Evolutionary conservation across 2,888 invertebrate genomes (phyloP).

Genomic region (Zeuzera pyrina): DNA sequence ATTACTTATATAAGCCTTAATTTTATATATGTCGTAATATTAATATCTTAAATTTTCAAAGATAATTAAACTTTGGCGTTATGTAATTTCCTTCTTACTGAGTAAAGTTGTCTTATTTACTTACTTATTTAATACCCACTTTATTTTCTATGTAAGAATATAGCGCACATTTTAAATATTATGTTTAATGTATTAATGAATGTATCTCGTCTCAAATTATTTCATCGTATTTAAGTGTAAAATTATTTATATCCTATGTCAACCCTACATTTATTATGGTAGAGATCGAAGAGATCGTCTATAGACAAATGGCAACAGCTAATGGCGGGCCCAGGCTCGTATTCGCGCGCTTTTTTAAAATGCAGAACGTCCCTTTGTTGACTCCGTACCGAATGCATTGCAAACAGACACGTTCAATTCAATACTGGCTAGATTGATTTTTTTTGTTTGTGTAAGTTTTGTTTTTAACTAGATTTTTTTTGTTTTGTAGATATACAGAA

Average conservation of each 20-base stretch:
- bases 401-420: slow-evolving; percentile 54
- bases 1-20: too few species aligned
- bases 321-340: slow-evolving; percentile 61
- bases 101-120: too few species aligned
- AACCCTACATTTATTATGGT: slow-evolving; percentile 47
- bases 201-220: too few species aligned
- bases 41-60: too few species aligned
- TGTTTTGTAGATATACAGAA: too few species aligned
- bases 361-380: slow-evolving; percentile 60
- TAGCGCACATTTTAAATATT: too few species aligned
- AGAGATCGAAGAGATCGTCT: slow-evolving; percentile 64
- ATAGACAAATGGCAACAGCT: slow-evolving; percentile 66
- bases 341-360: slow-evolving; percentile 62
- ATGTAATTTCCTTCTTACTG: too few species aligned
- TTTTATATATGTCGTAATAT: too few species aligned
- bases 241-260: slow-evolving; percentile 1
- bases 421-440: slow-evolving; percentile 39
- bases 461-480: slow-evolving; percentile 43
- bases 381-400: slow-evolving; percentile 53
- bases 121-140: too few species aligned
- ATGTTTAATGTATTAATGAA: too few species aligned
- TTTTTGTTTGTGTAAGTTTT: slow-evolving; percentile 35
- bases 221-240: neutral
- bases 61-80: too few species aligned
- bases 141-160: too few species aligned